Base-by-base conservation (phyloP, 2,888 invertebrate species). In the Lissonota sp. region DNA sequence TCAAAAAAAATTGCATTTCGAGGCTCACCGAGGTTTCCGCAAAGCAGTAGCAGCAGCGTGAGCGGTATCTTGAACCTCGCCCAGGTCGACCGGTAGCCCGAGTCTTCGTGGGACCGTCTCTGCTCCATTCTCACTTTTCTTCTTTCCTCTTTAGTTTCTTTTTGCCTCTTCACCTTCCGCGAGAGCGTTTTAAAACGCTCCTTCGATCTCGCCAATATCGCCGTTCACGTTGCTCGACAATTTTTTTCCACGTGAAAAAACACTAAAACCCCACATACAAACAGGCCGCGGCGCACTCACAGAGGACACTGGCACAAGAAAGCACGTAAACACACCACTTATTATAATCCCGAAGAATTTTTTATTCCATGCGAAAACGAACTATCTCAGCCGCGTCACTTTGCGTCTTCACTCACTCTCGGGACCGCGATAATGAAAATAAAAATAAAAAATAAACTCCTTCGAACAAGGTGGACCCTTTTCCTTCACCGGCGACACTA, bases 1-100 rank as follows among this genome's bases (percentile, higher is more conserved):
- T 2, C 1, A 26, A 26, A 26, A 26, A 26, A 26, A 26, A 53
- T 8, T 44, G 53, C 6, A 53, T 57, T 73, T 84, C 79, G 53
- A 89, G 26, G 3, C 90, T 91, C 88, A 91, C 90, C 90, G 63
- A 89, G 75, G 87, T 88, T 86, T 87, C 87, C 88, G 64, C 81
- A 82, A 75, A 90, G 80, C 66, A 90, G 83, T 14, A 88, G 79
- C 80, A 86, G 85, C 82, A 86, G 84, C 64, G 78, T 73, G 66
- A 86, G 75, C 70, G 84, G 79, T 76, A 64, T 67, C 82, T 80
- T 84, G 81, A 85, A 85, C 86, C 87, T 87, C 84, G 86, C 84
- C 88, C 87, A 84, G 84, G 69, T 60, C 78, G 71, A 72, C 76
- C 81, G 77, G 64, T 74, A 64, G 14, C 74, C 64, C 74, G 74